phyloP scores from a whole-genome alignment of 53 echinoderm and acorn worm species.

The Apostichopus leukothele region DNA sequence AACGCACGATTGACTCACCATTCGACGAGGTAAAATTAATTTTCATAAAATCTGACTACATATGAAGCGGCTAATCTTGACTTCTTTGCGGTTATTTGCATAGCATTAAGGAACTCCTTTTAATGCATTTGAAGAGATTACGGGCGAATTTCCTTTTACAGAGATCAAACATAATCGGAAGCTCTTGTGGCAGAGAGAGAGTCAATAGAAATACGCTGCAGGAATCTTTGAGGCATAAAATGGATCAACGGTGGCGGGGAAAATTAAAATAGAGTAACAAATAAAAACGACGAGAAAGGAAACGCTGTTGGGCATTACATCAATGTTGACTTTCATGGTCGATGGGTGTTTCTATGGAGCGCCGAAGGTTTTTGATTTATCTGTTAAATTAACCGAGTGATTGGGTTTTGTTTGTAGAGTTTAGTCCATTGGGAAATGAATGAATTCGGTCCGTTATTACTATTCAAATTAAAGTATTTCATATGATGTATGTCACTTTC shows the following conservation, averaged over 20 bases:
- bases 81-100: slow-evolving; percentile 38
- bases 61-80: slow-evolving; percentile 2
- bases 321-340: background rate
- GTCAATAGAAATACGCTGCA: background rate
- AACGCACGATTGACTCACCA: background rate
- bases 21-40: slow-evolving; percentile 4
- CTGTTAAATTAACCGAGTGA: background rate
- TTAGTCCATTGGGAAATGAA: background rate
- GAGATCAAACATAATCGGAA: slow-evolving; percentile 37
- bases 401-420: background rate
- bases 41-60: slow-evolving; percentile 1
- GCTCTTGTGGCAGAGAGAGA: background rate
- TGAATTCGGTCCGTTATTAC: background rate
- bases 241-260: slow-evolving; percentile 13
- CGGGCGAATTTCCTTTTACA: background rate
- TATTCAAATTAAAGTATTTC: background rate
- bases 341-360: background rate
- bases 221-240: slow-evolving; percentile 7
- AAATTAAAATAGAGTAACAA: slow-evolving; percentile 9
- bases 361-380: background rate
- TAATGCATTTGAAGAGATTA: slow-evolving; percentile 26
- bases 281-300: background rate
- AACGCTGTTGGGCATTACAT: slow-evolving; percentile 4
- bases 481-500: background rate
- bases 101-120: slow-evolving; percentile 25